Percentiles rank a stretch among this genome's conserved stretches.
Evolutionary conservation across 2,888 invertebrate species (phyloP).

Genomic region (Hofmannophila pseudospretella): DNA sequence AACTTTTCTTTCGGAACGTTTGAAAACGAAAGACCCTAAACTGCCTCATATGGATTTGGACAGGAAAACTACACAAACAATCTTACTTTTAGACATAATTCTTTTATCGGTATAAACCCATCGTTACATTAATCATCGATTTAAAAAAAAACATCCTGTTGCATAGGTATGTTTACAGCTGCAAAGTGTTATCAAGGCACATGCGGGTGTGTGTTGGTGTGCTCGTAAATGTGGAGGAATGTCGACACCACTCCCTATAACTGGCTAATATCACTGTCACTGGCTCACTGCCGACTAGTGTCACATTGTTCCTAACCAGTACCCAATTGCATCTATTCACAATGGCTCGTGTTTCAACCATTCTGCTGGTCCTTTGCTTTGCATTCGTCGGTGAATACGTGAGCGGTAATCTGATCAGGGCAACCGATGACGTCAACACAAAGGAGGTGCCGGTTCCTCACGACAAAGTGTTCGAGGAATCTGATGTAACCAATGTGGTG

Average conservation of each 20-base stretch:
- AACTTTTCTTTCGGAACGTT: no score
- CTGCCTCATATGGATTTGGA: no score
- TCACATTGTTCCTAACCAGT: background rate
- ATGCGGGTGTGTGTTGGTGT: background rate
- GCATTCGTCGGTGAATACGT: conserved; percentile 25
- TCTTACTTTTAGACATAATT: no score
- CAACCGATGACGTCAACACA: conserved; percentile 17
- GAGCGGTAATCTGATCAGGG: conserved; percentile 32
- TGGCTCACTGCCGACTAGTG: conserved; percentile 17
- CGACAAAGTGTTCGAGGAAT: conserved; percentile 16
- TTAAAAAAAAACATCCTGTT: conserved; percentile 1
- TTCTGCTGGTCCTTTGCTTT: conserved; percentile 19
- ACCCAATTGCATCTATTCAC: conserved; percentile 6
- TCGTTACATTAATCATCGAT: no score
- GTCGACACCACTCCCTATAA: conserved; percentile 20
- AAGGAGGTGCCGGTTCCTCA: conserved; percentile 15
- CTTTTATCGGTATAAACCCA: no score
- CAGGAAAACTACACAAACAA: no score
- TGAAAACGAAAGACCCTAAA: no score
- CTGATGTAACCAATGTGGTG: conserved; percentile 15
- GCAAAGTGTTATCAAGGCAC: conserved; percentile 1
- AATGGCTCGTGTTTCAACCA: conserved; percentile 27
- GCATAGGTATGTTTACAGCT: background rate
- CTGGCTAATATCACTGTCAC: conserved; percentile 14
- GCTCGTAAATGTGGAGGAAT: conserved; percentile 12